Conservation (phyloP, 2,797 vertebrate genomes). For the Enteromius viviparus region DNA sequence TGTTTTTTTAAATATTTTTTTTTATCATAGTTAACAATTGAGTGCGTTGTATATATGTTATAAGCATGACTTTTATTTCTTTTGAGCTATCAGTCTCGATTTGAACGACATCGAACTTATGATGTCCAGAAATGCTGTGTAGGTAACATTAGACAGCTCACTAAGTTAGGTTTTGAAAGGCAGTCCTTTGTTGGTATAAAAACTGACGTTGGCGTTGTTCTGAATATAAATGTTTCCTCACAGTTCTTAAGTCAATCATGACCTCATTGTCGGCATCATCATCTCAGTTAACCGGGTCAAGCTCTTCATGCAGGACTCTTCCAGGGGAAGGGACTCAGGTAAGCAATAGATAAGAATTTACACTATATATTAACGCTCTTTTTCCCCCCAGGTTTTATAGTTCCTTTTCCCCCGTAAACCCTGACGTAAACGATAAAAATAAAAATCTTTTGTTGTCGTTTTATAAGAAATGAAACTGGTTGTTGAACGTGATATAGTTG, state of each 20-base stretch:
- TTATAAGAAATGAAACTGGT: neutral
- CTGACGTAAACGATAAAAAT: neutral
- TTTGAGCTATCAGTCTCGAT: neutral
- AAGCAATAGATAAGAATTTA: conserved; percentile 30
- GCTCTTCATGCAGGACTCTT: conserved; percentile 79
- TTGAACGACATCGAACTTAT: neutral
- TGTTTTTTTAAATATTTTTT: too few species aligned
- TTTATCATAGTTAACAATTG: too few species aligned
- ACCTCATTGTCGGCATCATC: conserved; percentile 77
- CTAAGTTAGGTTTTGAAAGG: neutral
- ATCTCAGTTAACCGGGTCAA: conserved; percentile 76
- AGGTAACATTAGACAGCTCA: neutral
- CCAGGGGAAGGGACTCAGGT: conserved; percentile 87
- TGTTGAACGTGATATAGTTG: neutral
- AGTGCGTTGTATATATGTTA: neutral
- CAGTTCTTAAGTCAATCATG: conserved; percentile 71
- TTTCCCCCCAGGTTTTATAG: neutral
- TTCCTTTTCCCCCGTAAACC: neutral
- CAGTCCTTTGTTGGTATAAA: neutral
- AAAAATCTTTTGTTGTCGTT: neutral
- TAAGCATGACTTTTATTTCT: neutral
- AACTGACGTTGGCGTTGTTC: neutral
- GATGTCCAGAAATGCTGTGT: neutral
- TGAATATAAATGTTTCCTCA: conserved; percentile 8
- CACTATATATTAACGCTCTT: neutral